Base-by-base conservation (phyloP, 2,113 vertebrate species). In the Atrichornis clamosus region DNA sequence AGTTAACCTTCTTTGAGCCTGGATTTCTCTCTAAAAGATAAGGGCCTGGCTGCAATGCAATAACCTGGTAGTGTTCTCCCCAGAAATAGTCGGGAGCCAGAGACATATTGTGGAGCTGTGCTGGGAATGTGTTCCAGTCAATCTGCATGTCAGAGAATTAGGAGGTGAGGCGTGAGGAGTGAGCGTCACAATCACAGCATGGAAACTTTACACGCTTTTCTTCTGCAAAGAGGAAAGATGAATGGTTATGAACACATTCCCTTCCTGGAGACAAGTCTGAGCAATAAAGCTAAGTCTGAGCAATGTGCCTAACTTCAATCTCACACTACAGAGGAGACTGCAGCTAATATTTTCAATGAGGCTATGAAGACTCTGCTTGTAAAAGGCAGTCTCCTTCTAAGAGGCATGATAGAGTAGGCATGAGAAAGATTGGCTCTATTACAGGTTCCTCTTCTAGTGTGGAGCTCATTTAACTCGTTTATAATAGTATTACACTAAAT, bases 261-360 rank as follows among this genome's bases (percentile, higher is more conserved):
- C 62, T 75, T 94, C 92, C 89, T 91, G 73, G 47, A 79, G 39
- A 62, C 77, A 82, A 87, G 73, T 87, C 87, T 89, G 81, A 86
- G 64, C 42, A 92, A 70, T 72, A 84, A 78, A 89, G 35, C 17
- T 68, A n/a, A n/a, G n/a, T n/a, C n/a, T n/a, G n/a, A n/a, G n/a
- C n/a, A n/a, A n/a, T 64, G 35, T 21, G 47, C 47, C 84, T 87
- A 70, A 84, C 26, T 70, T 46, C 27, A 62, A 53, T 56, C 77
- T 84, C 68, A 94, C 76, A 74, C 44, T 30, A 35, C 32, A 90
- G 35, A 93, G 49, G 70, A 88, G 32, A 60, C 37, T 1, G 0
- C 64, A 83, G 81, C 63, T 84, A 68, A 39, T 81, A 62, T 77
- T 94, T 92, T 75, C 62, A 52, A n/a, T 44, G 56, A 78, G 39